These are phyloP conservation scores for Coregonus clupeaformis DNA, from an alignment of 2,113 vertebrate species.

Conservation along the genomic window DNA sequence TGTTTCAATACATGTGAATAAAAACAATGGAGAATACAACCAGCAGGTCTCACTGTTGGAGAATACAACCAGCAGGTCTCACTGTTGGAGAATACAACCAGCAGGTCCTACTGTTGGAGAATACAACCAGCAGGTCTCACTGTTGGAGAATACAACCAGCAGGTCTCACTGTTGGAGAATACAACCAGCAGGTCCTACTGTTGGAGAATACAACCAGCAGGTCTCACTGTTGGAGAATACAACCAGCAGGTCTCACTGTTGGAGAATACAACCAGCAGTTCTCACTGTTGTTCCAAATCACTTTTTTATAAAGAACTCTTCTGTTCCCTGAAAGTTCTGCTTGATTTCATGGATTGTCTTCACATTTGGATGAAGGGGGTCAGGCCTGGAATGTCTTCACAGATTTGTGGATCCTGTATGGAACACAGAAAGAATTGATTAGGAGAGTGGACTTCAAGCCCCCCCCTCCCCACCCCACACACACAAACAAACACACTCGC, in stretches of 20 bases:
- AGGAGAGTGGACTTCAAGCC: slow-evolving; percentile 28
- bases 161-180: too few species aligned
- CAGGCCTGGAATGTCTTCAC: slow-evolving; percentile 30
- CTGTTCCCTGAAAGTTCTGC: slow-evolving; percentile 27
- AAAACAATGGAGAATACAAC: slow-evolving; percentile 36
- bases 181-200: too few species aligned
- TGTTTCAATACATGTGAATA: slow-evolving; percentile 56
- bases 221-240: too few species aligned
- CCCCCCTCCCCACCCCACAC: too few species aligned
- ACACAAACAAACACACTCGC: too few species aligned
- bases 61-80: too few species aligned
- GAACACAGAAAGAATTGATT: slow-evolving; percentile 51
- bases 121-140: too few species aligned
- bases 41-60: too few species aligned
- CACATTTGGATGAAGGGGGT: slow-evolving; percentile 21
- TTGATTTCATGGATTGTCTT: slow-evolving; percentile 46
- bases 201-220: too few species aligned
- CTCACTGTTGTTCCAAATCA: slow-evolving; percentile 38
- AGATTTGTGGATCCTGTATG: slow-evolving; percentile 37
- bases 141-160: too few species aligned
- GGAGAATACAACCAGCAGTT: slow-evolving; percentile 39
- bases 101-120: too few species aligned
- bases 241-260: slow-evolving; percentile 36
- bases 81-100: too few species aligned
- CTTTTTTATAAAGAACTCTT: slow-evolving; percentile 17